Evolutionary conservation across 2,113 vertebrate species (phyloP).

Genomic region (Halcyon malimbica): DNA sequence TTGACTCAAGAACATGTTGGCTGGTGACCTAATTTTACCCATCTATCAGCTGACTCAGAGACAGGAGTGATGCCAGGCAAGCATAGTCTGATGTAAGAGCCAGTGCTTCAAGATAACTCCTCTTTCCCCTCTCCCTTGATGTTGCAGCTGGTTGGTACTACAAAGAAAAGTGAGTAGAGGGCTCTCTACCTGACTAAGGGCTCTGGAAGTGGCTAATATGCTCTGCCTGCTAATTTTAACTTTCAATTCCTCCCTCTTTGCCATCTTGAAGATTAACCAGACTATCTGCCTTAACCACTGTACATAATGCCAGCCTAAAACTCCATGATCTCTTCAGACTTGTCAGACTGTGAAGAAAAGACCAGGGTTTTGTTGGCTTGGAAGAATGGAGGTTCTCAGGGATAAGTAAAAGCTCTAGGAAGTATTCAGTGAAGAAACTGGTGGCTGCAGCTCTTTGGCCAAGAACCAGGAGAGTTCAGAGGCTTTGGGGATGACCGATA

Average conservation of each 20-base stretch:
- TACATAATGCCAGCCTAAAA: neutral
- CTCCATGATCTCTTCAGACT: neutral
- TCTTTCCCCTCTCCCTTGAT: neutral
- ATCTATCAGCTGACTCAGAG: conserved; percentile 14
- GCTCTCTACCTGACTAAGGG: neutral
- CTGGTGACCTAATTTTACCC: conserved; percentile 30
- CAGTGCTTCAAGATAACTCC: neutral
- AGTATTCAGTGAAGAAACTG: neutral
- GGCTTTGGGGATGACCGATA: neutral
- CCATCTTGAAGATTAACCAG: neutral
- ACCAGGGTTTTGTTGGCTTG: neutral
- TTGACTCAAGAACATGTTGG: conserved; percentile 10
- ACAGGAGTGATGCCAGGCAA: neutral
- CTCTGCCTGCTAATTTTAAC: neutral
- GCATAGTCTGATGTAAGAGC: neutral
- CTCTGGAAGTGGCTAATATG: neutral
- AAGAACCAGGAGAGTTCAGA: neutral
- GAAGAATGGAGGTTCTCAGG: neutral
- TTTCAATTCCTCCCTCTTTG: neutral
- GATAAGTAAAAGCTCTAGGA: neutral
- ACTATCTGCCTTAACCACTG: neutral
- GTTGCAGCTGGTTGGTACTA: neutral
- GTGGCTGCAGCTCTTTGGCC: neutral
- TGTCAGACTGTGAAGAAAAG: neutral
- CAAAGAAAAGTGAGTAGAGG: neutral